Evolutionary conservation across 2,113 vertebrate species (phyloP).

Genomic region (Epinephelus fuscoguttatus): DNA sequence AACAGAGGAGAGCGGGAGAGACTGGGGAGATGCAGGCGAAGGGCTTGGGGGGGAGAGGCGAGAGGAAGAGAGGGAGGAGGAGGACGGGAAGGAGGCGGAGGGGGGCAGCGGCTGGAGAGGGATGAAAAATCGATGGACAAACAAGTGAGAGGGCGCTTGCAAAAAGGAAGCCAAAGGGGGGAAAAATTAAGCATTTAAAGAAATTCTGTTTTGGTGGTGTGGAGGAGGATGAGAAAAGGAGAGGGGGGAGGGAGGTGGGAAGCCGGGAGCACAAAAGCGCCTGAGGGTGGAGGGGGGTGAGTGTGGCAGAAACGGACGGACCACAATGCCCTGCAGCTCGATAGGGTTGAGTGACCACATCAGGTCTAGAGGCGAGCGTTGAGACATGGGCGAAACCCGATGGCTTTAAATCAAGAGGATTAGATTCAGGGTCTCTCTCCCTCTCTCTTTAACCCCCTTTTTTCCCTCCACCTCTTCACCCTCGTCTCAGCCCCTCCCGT

Average conservation of each 20-base stretch:
- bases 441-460: conserved; percentile 40
- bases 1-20: conserved; percentile 64
- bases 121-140: conserved; percentile 86
- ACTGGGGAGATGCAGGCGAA: conserved; percentile 62
- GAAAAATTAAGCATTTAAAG: conserved; percentile 83
- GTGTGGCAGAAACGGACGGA: conserved; percentile 63
- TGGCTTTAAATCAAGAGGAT: conserved; percentile 81
- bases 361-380: conserved; percentile 75
- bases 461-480: conserved; percentile 12
- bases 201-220: conserved; percentile 73
- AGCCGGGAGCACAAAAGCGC: conserved; percentile 72
- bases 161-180: conserved; percentile 76
- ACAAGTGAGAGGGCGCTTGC: conserved; percentile 80
- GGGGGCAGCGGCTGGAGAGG: conserved; percentile 69
- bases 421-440: conserved; percentile 69
- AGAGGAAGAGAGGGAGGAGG: conserved; percentile 9
- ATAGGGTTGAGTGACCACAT: conserved; percentile 85
- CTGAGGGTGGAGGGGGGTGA: conserved; percentile 69
- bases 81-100: conserved; percentile 40
- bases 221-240: conserved; percentile 66
- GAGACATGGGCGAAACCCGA: conserved; percentile 74
- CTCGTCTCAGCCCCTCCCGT: background rate
- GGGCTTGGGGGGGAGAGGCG: conserved; percentile 15
- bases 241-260: conserved; percentile 28
- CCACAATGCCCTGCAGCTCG: conserved; percentile 84